These are phyloP conservation scores for Andrena chrysosceles DNA, from an alignment of 2,888 invertebrate species.

Conservation along the genomic window DNA sequence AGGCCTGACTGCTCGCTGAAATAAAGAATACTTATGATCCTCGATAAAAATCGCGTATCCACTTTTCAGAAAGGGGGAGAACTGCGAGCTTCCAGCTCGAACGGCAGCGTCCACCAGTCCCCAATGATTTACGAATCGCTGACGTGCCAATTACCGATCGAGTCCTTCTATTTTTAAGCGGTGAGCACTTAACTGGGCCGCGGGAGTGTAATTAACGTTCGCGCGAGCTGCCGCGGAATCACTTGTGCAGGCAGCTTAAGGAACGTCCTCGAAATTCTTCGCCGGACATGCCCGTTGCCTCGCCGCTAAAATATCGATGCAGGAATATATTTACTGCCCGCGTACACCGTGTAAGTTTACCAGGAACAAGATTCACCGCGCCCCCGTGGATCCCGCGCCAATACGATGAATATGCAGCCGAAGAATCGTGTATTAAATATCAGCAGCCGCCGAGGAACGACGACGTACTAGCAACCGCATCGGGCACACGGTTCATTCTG, in stretches of 20 bases:
- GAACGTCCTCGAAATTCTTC: constrained; percentile 61
- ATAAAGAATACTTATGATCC: too few relatives aligned
- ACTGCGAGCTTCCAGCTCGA: not conserved
- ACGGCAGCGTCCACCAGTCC: not conserved
- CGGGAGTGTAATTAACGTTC: constrained; percentile 22
- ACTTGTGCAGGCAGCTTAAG: constrained; percentile 57
- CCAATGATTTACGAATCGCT: constrained; percentile 10
- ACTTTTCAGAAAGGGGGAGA: too few relatives aligned
- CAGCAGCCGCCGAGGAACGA: constrained; percentile 70
- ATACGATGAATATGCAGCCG: constrained; percentile 75
- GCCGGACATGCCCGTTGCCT: constrained; percentile 49
- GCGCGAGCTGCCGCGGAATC: constrained; percentile 31
- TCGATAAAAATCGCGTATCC: too few relatives aligned
- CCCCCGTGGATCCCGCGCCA: constrained; percentile 72
- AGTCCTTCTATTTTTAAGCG: constrained; percentile 12
- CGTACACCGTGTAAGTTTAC: constrained; percentile 74
- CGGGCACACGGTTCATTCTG: constrained; percentile 53
- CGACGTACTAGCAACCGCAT: constrained; percentile 59
- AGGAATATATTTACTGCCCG: constrained; percentile 71
- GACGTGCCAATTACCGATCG: constrained; percentile 11
- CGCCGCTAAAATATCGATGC: constrained; percentile 73
- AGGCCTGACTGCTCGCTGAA: too few relatives aligned
- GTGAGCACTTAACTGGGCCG: constrained; percentile 20
- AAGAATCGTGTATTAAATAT: constrained; percentile 76
- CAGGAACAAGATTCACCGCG: constrained; percentile 71